A percentile compares a stretch with the other conserved stretches of the same genome.
Conservation (phyloP, 92 coral and sea anemone species). For the Porites rus region DNA sequence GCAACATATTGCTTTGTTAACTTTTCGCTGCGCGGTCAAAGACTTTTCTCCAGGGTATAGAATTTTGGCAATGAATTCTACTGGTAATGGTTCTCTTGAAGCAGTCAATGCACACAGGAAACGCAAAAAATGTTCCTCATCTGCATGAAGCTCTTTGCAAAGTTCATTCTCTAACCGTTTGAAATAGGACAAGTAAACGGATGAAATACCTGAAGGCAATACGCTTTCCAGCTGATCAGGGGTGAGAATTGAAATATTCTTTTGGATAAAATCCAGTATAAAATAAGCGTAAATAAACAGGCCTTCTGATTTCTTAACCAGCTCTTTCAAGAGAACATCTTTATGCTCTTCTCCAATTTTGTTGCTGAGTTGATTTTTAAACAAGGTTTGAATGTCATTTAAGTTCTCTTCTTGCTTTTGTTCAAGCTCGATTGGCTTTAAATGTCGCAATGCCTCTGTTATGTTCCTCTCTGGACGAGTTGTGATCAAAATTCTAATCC, state of each 20-base stretch:
- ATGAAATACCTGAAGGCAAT: neutral
- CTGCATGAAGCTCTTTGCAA: neutral
- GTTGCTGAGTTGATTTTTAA: too few relatives aligned
- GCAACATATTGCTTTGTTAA: slow-evolving; percentile 28
- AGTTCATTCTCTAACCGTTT: neutral
- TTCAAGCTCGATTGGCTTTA: neutral
- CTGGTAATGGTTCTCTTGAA: neutral
- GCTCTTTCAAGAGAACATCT: too few relatives aligned
- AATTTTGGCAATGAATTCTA: too few relatives aligned
- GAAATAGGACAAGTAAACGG: neutral
- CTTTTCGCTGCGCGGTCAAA: neutral
- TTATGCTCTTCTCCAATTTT: too few relatives aligned
- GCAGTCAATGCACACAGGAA: neutral
- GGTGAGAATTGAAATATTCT: neutral
- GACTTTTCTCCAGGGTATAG: too few relatives aligned
- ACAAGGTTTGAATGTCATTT: too few relatives aligned
- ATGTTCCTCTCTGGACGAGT: too few relatives aligned
- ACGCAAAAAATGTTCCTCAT: too few relatives aligned
- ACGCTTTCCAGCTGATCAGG: neutral
- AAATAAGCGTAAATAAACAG: too few relatives aligned
- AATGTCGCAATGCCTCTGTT: too few relatives aligned
- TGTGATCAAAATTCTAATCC: too few relatives aligned
- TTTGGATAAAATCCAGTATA: neutral
- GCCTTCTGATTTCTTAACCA: too few relatives aligned
- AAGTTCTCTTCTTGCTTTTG: slow-evolving; percentile 36